Evolutionary conservation across 2,797 vertebrate genomes (phyloP), one percentile per base, ranked within the genome.

Genomic region (Atherinosoma microstoma): DNA sequence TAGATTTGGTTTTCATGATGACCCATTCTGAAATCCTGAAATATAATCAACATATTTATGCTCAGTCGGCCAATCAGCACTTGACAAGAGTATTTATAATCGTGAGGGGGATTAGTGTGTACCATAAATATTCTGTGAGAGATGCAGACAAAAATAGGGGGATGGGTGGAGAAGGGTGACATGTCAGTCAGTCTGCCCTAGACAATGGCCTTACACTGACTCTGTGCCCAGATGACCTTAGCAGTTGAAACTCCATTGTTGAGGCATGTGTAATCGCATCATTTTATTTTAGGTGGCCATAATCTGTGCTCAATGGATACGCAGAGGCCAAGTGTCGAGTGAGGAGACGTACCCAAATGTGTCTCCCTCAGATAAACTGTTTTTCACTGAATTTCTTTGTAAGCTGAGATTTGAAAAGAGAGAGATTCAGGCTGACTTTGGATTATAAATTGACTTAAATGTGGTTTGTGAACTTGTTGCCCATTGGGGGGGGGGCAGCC

Each of bases 191-290:
- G 40, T 70, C 66, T 70, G 35, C 80, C 75, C 61, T 74, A 78
- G 49, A 89, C 84, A 88, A 84, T 86, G 64, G 75, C 40, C 74
- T 69, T 65, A 78, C 70, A 81, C 78, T 84, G 86, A 88, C 84
- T 77, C 64, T 76, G 67, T 60, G 58, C 84, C 75, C 81, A 58
- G 85, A 83, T 91, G 88, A 91, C 91, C 91, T 92, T 74, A 75
- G 62, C 65, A 80, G 80, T 68, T 70, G 84, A 92, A 91, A 89
- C 83, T 90, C 82, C 70, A 87, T 87, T 82, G 85, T 88, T 57
- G 70, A 70, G 64, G 72, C 77, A 49, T 68, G 81, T 82, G 75
- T 76, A 91, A 92, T 92, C 84, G 66, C 78, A 84, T 88, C 65
- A 66, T 83, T 86, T 86, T 80, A 82, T 83, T 89, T 86, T 62